Base-by-base conservation (phyloP, 2,113 vertebrate species). In the Cavia porcellus region DNA sequence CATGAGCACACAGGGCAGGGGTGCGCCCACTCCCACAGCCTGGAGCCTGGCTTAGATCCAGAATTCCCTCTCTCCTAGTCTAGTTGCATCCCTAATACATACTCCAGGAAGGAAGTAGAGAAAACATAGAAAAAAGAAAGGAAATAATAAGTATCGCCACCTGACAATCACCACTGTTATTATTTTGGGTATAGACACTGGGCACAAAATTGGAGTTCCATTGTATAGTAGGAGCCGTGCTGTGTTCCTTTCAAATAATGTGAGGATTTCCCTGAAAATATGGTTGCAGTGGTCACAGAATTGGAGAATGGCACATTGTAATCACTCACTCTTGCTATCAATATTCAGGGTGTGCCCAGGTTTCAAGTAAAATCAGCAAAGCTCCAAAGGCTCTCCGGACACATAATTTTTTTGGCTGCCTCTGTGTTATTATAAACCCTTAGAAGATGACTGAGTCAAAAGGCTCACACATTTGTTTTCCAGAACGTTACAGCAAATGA, bases 331-430 rank as follows among this genome's bases (percentile, higher is more conserved):
- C 17, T 8, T 70, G 35, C 57, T 25, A 24, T 28, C 17, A 5
- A 32, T 45, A 68, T 70, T 25, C 70, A 55, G 47, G 79, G 14
- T 47, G 42, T 38, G 30, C 50, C 35, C 45, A 62, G 10, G 79
- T 89, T 93, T 74, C 47, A 79, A 47, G 74, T 64, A 70, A 79
- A 88, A 79, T 74, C 75, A 97, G 62, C 30, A 86, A 96, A 86
- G 50, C 25, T 30, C 35, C 59, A 30, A 9, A 47, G 62, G 61
- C 15, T 64, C 61, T 25, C 72, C 35, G 55, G 25, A 75, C 3
- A 59, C 28, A 64, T 38, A 92, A 59, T 79, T 84, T 68, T 68
- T 77, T 77, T 7, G 66, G 70, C 28, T 55, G 22, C 66, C 80
- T 91, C 79, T 79, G 66, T 64, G 77, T 93, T 72, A 86, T 10